phyloP scores from a whole-genome alignment of 2,888 invertebrate genomes.

The Pristionchus maxplancki region DNA sequence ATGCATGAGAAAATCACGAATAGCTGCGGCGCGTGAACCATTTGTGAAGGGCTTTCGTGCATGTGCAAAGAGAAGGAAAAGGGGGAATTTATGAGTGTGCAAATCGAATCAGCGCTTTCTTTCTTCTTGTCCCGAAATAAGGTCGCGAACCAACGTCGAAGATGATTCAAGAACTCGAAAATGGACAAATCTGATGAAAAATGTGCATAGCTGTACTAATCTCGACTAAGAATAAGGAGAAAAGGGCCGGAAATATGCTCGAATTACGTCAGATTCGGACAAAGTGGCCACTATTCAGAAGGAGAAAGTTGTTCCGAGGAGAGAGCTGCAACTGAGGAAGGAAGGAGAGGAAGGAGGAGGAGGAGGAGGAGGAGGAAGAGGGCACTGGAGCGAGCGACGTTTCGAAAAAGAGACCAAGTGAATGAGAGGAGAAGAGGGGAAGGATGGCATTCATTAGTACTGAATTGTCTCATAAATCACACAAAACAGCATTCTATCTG shows the following conservation, averaged over 20 bases:
- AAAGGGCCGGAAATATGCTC: neutral
- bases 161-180: neutral
- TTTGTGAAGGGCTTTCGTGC: neutral
- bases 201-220: neutral
- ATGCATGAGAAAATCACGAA: neutral
- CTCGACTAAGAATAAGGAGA: neutral
- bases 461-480: constrained; percentile 23
- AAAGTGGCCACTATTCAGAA: constrained; percentile 18
- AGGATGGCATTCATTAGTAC: constrained; percentile 1
- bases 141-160: neutral
- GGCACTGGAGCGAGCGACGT: neutral
- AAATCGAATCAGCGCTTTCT: constrained; percentile 18
- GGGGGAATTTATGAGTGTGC: constrained; percentile 3
- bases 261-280: neutral
- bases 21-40: neutral
- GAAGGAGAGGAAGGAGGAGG: neutral
- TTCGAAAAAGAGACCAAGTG: neutral
- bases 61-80: neutral
- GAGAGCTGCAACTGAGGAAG: neutral
- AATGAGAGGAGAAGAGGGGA: neutral
- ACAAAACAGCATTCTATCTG: neutral
- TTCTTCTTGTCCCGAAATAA: neutral
- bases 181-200: neutral
- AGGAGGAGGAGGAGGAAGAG: neutral
- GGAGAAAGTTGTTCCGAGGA: neutral